Conservation (phyloP, 2,797 vertebrate genomes). For the Gymnothorax javanicus region DNA sequence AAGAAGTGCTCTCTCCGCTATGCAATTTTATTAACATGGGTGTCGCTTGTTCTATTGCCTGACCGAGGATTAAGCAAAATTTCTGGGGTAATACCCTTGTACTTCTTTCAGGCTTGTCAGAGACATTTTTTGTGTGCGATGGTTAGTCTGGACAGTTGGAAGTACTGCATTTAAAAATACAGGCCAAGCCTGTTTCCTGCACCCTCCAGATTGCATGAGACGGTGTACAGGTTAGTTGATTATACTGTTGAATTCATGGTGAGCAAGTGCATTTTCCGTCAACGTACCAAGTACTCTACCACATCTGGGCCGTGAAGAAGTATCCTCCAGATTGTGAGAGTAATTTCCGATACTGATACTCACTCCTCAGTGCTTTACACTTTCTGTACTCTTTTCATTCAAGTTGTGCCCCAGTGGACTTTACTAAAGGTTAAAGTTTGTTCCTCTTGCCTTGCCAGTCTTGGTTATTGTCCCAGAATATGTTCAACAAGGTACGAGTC, state of each 20-base stretch:
- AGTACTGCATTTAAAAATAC: background rate
- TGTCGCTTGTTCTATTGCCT: background rate
- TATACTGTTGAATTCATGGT: background rate
- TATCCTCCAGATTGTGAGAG: background rate
- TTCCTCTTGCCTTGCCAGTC: slow-evolving; percentile 75
- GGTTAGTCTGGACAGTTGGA: background rate
- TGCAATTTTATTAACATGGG: background rate
- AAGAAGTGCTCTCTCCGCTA: background rate
- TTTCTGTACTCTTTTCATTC: slow-evolving; percentile 47
- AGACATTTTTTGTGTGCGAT: background rate
- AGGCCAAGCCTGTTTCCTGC: background rate
- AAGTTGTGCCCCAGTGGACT: slow-evolving; percentile 45
- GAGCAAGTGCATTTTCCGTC: background rate
- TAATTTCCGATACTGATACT: background rate
- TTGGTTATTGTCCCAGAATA: slow-evolving; percentile 87
- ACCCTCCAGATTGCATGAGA: background rate
- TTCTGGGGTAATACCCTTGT: background rate
- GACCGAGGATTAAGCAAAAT: background rate
- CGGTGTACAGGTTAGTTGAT: background rate
- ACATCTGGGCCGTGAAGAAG: background rate
- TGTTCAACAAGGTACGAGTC: slow-evolving; percentile 81
- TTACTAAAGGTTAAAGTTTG: slow-evolving; percentile 53
- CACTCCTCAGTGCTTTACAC: slow-evolving; percentile 34
- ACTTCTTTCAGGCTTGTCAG: background rate
- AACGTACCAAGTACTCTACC: background rate